A percentile compares a stretch with the other conserved stretches of the same genome.
These are phyloP conservation scores for Protaetia brevitarsis DNA, from an alignment of 1,140 invertebrate genomes.

Conservation along the genomic window DNA sequence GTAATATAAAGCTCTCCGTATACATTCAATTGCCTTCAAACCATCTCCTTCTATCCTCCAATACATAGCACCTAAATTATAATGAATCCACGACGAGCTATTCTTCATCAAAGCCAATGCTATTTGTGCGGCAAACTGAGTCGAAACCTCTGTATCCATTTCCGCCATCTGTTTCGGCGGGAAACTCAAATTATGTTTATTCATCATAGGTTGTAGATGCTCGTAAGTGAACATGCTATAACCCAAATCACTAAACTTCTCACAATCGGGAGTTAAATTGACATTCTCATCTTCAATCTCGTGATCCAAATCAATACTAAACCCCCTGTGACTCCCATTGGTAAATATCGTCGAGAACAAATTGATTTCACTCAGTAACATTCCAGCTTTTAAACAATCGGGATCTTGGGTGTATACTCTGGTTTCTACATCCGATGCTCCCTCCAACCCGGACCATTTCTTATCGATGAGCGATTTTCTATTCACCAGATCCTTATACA, in stretches of 20 bases:
- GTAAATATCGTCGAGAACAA: constrained; percentile 64
- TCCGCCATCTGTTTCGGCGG: constrained; percentile 64
- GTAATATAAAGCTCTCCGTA: constrained; percentile 72
- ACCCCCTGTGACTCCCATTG: constrained; percentile 51
- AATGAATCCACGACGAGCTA: constrained; percentile 77
- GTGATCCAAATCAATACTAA: constrained; percentile 37
- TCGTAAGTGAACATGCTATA: constrained; percentile 79
- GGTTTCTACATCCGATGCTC: constrained; percentile 60
- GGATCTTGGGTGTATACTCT: constrained; percentile 62
- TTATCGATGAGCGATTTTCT: constrained; percentile 64
- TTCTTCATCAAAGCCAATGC: constrained; percentile 65
- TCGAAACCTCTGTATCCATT: constrained; percentile 60
- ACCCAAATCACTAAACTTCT: constrained; percentile 59
- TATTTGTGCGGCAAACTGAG: constrained; percentile 65
- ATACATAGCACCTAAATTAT: constrained; percentile 81
- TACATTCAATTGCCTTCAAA: constrained; percentile 76
- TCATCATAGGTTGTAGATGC: constrained; percentile 69
- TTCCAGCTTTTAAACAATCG: constrained; percentile 65
- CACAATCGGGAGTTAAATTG: constrained; percentile 63
- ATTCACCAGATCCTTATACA: constrained; percentile 63
- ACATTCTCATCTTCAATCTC: constrained; percentile 34
- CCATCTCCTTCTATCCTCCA: constrained; percentile 80
- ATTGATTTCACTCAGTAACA: constrained; percentile 63
- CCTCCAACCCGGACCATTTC: constrained; percentile 61
- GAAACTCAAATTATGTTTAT: constrained; percentile 61